Evolutionary conservation across 2,888 invertebrate species (phyloP), one percentile per base, ranked within the genome.

Genomic region (Nomada flava): DNA sequence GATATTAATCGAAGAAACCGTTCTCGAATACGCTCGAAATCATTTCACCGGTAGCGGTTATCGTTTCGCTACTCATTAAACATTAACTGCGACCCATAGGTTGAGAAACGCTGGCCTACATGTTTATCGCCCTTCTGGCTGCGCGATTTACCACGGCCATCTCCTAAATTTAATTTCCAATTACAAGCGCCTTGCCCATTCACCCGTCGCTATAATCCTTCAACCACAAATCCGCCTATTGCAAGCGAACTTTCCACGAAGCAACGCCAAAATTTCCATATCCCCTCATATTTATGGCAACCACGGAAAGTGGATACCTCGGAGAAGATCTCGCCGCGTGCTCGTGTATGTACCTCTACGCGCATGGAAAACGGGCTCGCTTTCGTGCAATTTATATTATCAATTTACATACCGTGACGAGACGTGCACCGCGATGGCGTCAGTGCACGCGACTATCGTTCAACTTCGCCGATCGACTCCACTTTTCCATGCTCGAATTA

Each of bases 351-450:
- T 26, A 47, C 47, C 3, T 5, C 7, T 7, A 36, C 13, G 52
- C 52, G 26, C 23, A 47, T 36, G 62, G 60, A 55, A 52, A 80
- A 59, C 64, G 60, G 15, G 60, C 50, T 79, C 69, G 81, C 29
- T 70, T 65, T 82, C 82, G 82, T 80, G 82, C 80, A 72, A 86
- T 88, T 87, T 87, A 88, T 83, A 79, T 76, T 74, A 70, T 50
- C 77, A 63, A 88, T 88, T 88, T 83, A 57, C 88, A 88, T 86
- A 76, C 79, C 73, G 82, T 83, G 72, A 74, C 68, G 68, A 80
- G 65, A 60, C 20, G 67, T 18, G 50, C 65, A 36, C 9, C 55
- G 60, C 36, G 64, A 71, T 36, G 62, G 65, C 53, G 47, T 52
- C 26, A 60, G 69, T 64, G 53, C 71, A 69, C 82, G 57, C 72